phyloP scores from a whole-genome alignment of 2,797 vertebrate species.

The Pelochelys cantorii region DNA sequence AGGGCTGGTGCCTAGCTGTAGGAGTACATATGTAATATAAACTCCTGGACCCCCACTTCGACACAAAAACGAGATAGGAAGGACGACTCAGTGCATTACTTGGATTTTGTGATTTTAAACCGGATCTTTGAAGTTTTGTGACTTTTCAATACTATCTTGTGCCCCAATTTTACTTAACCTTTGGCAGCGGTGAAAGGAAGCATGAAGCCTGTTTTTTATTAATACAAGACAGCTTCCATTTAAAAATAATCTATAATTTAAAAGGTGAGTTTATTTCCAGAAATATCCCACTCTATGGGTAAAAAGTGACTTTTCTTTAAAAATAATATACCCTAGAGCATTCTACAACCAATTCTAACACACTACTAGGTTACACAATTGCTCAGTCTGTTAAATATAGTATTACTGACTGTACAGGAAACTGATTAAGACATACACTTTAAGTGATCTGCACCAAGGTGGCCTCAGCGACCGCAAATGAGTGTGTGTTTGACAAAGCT shows the following conservation, averaged over 20 bases:
- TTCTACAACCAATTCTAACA: conserved; percentile 72
- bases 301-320: conserved; percentile 49
- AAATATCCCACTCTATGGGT: conserved; percentile 38
- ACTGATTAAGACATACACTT: conserved; percentile 88
- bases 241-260: conserved; percentile 29
- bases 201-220: conserved; percentile 65
- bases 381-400: conserved; percentile 83
- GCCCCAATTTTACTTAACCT: conserved; percentile 61
- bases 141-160: conserved; percentile 66
- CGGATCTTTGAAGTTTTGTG: conserved; percentile 76
- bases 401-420: conserved; percentile 83
- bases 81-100: conserved; percentile 69
- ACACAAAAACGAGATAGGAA: conserved; percentile 67
- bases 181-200: conserved; percentile 3
- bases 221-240: conserved; percentile 54
- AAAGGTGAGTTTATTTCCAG: conserved; percentile 51
- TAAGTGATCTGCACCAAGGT: conserved; percentile 87
- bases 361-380: conserved; percentile 77
- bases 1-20: conserved; percentile 66
- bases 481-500: conserved; percentile 87
- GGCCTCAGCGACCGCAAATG: conserved; percentile 86
- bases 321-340: conserved; percentile 53
- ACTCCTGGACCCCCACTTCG: conserved; percentile 72
- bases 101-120: conserved; percentile 74
- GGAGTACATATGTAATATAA: conserved; percentile 73